phyloP scores from a whole-genome alignment of 1,140 invertebrate genomes.

The Oedothorax gibbosus region DNA sequence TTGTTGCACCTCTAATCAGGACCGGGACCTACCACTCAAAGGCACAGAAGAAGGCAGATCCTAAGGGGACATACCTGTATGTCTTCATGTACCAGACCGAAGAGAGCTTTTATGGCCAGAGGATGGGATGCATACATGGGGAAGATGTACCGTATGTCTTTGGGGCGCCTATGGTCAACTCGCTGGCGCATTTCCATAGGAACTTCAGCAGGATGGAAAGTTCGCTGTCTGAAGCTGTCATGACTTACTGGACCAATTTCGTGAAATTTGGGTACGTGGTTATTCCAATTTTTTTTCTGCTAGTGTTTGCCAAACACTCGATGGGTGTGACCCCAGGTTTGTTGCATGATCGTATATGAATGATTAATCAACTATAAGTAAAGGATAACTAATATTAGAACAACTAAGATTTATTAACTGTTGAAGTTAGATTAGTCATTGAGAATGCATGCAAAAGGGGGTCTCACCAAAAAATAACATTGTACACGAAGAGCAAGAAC shows the following conservation, averaged over 20 bases:
- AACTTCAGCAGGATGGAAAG: conserved; percentile 93
- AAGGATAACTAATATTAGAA: too few species aligned
- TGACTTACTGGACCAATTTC: conserved; percentile 97
- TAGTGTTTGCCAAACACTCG: too few species aligned
- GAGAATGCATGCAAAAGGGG: too few species aligned
- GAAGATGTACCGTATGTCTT: conserved; percentile 93
- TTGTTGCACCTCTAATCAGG: conserved; percentile 90
- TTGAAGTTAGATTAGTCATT: too few species aligned
- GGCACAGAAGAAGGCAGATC: conserved; percentile 65
- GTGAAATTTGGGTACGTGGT: conserved; percentile 86
- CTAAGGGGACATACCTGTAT: conserved; percentile 81
- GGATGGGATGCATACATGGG: conserved; percentile 86
- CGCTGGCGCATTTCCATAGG: conserved; percentile 68
- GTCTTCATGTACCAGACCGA: conserved; percentile 97
- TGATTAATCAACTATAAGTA: too few species aligned
- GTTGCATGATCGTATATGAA: too few species aligned
- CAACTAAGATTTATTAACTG: too few species aligned
- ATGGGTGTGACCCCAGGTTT: too few species aligned
- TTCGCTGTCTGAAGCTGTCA: conserved; percentile 89
- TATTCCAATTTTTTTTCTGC: too few species aligned
- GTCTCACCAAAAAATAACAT: too few species aligned
- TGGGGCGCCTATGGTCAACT: conserved; percentile 82
- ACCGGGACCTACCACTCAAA: conserved; percentile 90
- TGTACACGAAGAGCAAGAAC: too few species aligned
- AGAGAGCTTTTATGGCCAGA: conserved; percentile 82